Evolutionary conservation across 2,797 vertebrate genomes (phyloP).

Genomic region (Lacerta agilis): DNA sequence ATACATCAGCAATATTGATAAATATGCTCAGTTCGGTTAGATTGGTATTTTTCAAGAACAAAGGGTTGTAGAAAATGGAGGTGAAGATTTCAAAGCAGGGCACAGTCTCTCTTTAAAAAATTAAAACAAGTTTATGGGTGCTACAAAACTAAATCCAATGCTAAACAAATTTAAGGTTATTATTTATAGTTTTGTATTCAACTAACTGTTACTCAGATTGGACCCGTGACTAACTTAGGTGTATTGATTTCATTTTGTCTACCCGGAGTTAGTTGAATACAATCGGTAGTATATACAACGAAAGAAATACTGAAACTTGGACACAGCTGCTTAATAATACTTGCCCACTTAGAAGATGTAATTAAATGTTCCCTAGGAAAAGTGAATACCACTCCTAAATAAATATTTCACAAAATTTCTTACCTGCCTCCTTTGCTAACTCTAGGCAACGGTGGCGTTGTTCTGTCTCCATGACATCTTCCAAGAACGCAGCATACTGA

Average conservation of each 20-base stretch:
- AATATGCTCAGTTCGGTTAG: not conserved
- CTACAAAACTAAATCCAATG: constrained; percentile 16
- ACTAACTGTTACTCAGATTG: not conserved
- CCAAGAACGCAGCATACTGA: constrained; percentile 90
- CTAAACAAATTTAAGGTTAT: not conserved
- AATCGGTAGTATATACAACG: not conserved
- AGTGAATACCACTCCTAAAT: not conserved
- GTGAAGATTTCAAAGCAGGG: not conserved
- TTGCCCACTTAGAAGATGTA: not conserved
- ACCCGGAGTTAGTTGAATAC: too few relatives aligned
- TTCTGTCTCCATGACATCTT: constrained; percentile 87
- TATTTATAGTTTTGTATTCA: too few relatives aligned
- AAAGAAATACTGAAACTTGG: not conserved
- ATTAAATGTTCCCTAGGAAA: not conserved
- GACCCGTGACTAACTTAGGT: too few relatives aligned
- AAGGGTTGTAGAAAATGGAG: not conserved
- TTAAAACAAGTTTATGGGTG: not conserved
- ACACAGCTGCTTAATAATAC: not conserved
- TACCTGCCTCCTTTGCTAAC: constrained; percentile 91
- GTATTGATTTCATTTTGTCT: too few relatives aligned
- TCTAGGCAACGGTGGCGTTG: constrained; percentile 89
- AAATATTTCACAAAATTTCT: constrained; percentile 33
- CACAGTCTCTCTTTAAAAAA: not conserved
- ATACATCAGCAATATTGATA: not conserved
- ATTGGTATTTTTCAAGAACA: not conserved